Evolutionary conservation across 1,140 invertebrate species (phyloP), one percentile per base, ranked within the genome.

Genomic region (Augochlora pura): DNA sequence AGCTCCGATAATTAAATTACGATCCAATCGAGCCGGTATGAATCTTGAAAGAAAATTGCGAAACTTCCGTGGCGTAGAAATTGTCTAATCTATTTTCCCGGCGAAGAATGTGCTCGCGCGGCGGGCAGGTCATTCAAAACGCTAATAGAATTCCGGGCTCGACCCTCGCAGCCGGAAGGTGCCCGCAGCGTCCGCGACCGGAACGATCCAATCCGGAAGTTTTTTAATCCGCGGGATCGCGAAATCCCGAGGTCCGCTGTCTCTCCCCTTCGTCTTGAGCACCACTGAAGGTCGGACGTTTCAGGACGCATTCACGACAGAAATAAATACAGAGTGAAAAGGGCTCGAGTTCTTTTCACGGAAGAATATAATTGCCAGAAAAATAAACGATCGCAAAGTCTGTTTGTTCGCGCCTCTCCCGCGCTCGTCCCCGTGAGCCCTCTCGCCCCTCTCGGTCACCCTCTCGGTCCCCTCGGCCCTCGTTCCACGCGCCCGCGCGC

Each of bases 291-390:
- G 78, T 84, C 74, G 73, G 81, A 84, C 86, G 86, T 87, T 82
- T 85, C 81, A 68, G 77, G 84, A 82, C 80, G 86, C 76, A 90
- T 91, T 90, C 89, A 90, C 86, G 81, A 85, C 76, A 82, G 86
- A 88, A 90, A 91, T 90, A 91, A 91, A 91, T 91, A 88, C 83
- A 70, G 67, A 86, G 81, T 88, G 88, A 90, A 91, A 90, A 87
- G 88, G 72, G 83, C 84, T 84, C 66, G 81, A 73, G 52, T 83
- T 85, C 88, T 85, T 90, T 92, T 90, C 87, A 91, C 84, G 80
- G 84, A 89, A 89, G 88, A 90, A 91, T 91, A 90, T 91, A 92
- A 92, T 92, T 92, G 91, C 91, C 90, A 90, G 88, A 90, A 91
- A 91, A 91, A 92, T 90, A 92, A 92, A 91, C 87, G 91, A 92